Conservation (phyloP, 2,888 invertebrate species). For the Sesia apiformis region DNA sequence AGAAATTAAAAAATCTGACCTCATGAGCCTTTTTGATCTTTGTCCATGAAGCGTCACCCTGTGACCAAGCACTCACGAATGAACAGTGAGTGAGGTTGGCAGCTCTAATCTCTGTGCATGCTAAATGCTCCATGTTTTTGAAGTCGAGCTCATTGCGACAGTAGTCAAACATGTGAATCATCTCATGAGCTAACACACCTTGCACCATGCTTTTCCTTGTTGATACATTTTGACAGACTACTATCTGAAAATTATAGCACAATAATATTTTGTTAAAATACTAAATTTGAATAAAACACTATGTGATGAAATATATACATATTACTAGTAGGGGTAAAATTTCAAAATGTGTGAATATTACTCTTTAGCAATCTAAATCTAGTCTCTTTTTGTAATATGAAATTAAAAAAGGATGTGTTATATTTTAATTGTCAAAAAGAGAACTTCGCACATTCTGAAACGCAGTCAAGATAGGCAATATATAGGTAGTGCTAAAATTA, state of each 20-base stretch:
- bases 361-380: too few relatives aligned
- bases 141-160: conserved; percentile 93
- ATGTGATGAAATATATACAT: too few relatives aligned
- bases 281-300: too few relatives aligned
- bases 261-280: too few relatives aligned
- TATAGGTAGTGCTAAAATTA: too few relatives aligned
- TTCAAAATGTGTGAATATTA: too few relatives aligned
- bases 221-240: conserved; percentile 92
- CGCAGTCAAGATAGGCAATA: too few relatives aligned
- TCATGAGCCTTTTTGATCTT: conserved; percentile 85
- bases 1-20: conserved; percentile 53
- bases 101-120: conserved; percentile 96
- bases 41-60: conserved; percentile 83
- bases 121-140: conserved; percentile 91
- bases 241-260: conserved; percentile 76
- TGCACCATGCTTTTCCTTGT: conserved; percentile 80
- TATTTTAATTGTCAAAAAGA: too few relatives aligned
- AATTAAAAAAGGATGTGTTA: too few relatives aligned
- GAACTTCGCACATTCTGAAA: too few relatives aligned
- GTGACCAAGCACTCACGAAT: conserved; percentile 84
- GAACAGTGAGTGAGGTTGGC: conserved; percentile 96
- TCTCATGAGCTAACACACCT: conserved; percentile 90
- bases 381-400: too few relatives aligned
- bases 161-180: conserved; percentile 97
- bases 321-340: too few relatives aligned